Base-by-base conservation (phyloP, 2,888 invertebrate genomes). In the Adineta ricciae region DNA sequence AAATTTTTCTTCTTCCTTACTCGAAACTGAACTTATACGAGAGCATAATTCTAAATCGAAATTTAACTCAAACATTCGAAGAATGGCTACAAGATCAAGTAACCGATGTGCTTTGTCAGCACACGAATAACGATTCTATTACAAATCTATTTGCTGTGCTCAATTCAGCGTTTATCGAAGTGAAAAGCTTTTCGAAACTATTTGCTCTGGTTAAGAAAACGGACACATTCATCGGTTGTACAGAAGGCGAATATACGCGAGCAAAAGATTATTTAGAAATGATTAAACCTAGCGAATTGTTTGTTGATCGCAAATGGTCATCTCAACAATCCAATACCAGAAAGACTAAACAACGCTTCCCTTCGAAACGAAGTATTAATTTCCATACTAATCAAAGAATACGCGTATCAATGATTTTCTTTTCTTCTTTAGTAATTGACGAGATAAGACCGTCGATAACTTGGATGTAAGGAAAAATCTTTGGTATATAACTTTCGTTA, bases 211-310 rank as follows among this genome's bases (percentile, higher is more conserved):
- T 78, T 14, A 78, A 41, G 41, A 41, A 11, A 16, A 78, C 78
- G 7, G 78, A 78, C 41, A 41, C 21, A 78, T 78, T 78, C n/a
- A 78, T 78, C n/a, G 78, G n/a, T 11, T 78, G 78, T 78, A 41
- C 78, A 24, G 21, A 78, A 2, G 11, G 11, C 14, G 78, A 78
- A 41, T 41, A n/a, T 78, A 5, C 24, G 11, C 78, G 41, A 24
- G 38, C 78, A 14, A 21, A n/a, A 78, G 32, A 1, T 32, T 32
- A 64, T 36, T 64, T 64, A 64, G 0, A 14, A 64, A 32, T 32
- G 4, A 64, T 36, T 0, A 19, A 4, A 64, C 19, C 64, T 32
- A 4, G 16, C 32, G 64, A 32, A 27, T 64, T 64, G 7, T 64
- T 64, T 64, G 32, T 16, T 32, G 19, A 32, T 32, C 2, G 3